Percentiles rank a stretch among this genome's conserved stretches.
phyloP scores from a whole-genome alignment of 35 echinoderm and acorn worm species.

The Apostichopus californicus region DNA sequence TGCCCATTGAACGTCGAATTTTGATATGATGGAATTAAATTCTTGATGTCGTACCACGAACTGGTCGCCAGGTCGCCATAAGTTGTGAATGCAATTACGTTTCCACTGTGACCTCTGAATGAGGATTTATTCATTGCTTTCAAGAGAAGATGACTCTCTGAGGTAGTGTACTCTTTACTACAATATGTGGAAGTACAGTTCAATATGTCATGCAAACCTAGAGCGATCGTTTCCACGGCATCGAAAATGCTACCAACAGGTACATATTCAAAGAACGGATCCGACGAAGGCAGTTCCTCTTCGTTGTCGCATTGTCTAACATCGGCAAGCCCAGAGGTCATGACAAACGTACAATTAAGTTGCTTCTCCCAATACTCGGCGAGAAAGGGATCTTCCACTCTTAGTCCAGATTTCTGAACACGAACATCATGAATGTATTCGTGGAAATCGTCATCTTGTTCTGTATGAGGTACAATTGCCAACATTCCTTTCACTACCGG shows the following conservation, averaged over 20 bases:
- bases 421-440: slow-evolving; percentile 50
- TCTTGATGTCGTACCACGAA: slow-evolving; percentile 51
- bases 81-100: slow-evolving; percentile 32
- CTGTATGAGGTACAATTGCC: slow-evolving; percentile 48
- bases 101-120: slow-evolving; percentile 62
- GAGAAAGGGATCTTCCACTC: slow-evolving; percentile 76
- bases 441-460: slow-evolving; percentile 1
- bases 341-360: slow-evolving; percentile 50
- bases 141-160: slow-evolving; percentile 45
- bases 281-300: slow-evolving; percentile 48
- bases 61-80: slow-evolving; percentile 60
- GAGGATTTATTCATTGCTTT: slow-evolving; percentile 63
- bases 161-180: neutral
- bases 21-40: neutral
- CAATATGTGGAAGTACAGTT: slow-evolving; percentile 49
- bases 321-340: neutral
- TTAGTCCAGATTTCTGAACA: slow-evolving; percentile 1
- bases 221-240: slow-evolving; percentile 70
- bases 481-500: slow-evolving; percentile 82
- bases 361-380: slow-evolving; percentile 73
- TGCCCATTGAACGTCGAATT: neutral
- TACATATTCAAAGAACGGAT: slow-evolving; percentile 33
- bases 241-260: slow-evolving; percentile 62
- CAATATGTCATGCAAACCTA: slow-evolving; percentile 55
- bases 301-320: slow-evolving; percentile 36